These are phyloP conservation scores for Heliconius hewitsoni DNA, from an alignment of 1,140 invertebrate genomes.

Conservation along the genomic window DNA sequence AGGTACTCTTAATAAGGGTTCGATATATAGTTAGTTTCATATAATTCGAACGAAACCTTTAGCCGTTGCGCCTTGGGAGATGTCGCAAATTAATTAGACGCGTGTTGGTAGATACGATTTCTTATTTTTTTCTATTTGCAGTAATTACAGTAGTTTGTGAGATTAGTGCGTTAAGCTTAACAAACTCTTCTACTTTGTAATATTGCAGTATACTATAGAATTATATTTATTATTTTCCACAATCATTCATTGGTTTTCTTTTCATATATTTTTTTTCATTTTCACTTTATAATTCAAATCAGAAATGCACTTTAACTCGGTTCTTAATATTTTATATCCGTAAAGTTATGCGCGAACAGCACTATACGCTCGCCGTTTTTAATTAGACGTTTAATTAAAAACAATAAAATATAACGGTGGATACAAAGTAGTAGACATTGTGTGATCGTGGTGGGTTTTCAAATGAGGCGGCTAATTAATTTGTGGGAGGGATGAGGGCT, in stretches of 20 bases:
- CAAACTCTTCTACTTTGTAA: too few relatives aligned
- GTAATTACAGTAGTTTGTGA: too few relatives aligned
- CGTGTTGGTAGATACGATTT: neutral
- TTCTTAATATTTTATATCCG: neutral
- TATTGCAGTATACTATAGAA: too few relatives aligned
- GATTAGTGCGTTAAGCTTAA: too few relatives aligned
- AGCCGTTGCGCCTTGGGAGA: conserved; percentile 12
- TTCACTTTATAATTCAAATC: neutral
- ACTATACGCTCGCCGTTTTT: neutral
- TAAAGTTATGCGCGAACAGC: neutral
- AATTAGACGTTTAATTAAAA: conserved; percentile 3
- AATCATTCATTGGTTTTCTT: too few relatives aligned
- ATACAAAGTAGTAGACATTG: conserved; percentile 8
- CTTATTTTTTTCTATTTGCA: neutral
- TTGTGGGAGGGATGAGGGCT: conserved; percentile 18
- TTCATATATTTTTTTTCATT: too few relatives aligned
- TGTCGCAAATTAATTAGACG: conserved; percentile 21
- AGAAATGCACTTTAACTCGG: neutral
- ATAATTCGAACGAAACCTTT: conserved; percentile 26
- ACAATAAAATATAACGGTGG: conserved; percentile 9
- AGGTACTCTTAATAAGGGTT: conserved; percentile 22
- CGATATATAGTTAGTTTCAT: conserved; percentile 13
- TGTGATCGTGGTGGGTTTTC: conserved; percentile 1
- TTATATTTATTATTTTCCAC: too few relatives aligned
- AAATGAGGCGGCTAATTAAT: conserved; percentile 21